Percentiles rank a stretch among this genome's conserved stretches.
Conservation (phyloP, 2,888 invertebrate genomes). For the Pinctada fucata region DNA sequence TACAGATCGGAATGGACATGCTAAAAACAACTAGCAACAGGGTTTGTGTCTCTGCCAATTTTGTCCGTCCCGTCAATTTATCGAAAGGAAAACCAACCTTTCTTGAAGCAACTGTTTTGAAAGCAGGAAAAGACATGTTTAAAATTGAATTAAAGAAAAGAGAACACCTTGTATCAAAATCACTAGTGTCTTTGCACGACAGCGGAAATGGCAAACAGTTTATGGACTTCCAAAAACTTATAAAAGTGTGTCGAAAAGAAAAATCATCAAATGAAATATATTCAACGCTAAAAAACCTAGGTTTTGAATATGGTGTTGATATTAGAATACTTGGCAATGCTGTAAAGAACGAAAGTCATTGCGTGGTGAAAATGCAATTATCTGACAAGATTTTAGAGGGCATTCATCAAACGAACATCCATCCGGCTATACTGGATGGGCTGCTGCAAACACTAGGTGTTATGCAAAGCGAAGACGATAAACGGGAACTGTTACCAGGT, state of each 20-base stretch:
- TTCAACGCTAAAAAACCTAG: constrained; percentile 2
- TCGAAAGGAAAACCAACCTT: not conserved
- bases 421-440: constrained; percentile 33
- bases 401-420: constrained; percentile 20
- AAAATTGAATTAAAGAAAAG: not conserved
- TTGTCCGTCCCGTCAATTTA: constrained; percentile 9
- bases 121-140: not conserved
- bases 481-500: not conserved
- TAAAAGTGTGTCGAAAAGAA: not conserved
- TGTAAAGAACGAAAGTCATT: constrained; percentile 16
- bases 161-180: constrained; percentile 1
- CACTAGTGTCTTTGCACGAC: not conserved
- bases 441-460: constrained; percentile 27
- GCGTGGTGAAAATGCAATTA: constrained; percentile 12
- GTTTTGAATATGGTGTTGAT: constrained; percentile 20
- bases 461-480: not conserved
- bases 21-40: not conserved
- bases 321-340: constrained; percentile 23
- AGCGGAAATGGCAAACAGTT: too few relatives aligned
- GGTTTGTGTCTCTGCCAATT: constrained; percentile 5
- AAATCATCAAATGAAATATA: not conserved
- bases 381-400: constrained; percentile 21
- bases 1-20: constrained; percentile 36
- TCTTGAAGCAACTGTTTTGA: not conserved
- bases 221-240: not conserved